A percentile compares a stretch with the other conserved stretches of the same genome.
Evolutionary conservation across 2,888 invertebrate genomes (phyloP).

Genomic region (Stomorhina lunata): DNA sequence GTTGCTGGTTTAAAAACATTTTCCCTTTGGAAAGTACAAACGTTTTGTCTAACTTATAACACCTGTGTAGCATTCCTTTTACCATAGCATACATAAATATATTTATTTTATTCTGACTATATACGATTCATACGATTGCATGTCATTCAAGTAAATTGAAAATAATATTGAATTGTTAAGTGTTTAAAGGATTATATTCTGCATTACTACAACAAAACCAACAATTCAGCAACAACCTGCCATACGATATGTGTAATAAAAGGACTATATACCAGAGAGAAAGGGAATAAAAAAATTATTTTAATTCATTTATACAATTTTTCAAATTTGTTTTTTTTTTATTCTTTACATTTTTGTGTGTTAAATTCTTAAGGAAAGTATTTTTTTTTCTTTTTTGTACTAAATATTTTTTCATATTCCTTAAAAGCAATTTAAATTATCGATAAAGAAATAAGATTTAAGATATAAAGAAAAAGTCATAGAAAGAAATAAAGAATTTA

Average conservation of each 20-base stretch:
- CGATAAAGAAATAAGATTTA: conserved; percentile 22
- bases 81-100: neutral
- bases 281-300: conserved; percentile 32
- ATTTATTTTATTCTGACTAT: neutral
- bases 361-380: conserved; percentile 43
- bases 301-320: conserved; percentile 55
- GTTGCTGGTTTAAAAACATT: no score
- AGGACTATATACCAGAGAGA: neutral
- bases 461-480: conserved; percentile 2
- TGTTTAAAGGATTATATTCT: conserved; percentile 64
- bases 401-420: neutral
- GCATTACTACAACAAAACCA: conserved; percentile 32
- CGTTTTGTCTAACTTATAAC: no score
- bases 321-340: neutral
- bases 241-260: conserved; percentile 15
- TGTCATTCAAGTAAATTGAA: conserved; percentile 64
- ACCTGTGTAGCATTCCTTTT: neutral
- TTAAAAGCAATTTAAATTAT: conserved; percentile 39
- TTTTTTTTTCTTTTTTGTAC: neutral
- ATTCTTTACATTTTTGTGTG: conserved; percentile 14
- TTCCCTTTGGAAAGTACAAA: no score
- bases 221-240: neutral
- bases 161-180: conserved; percentile 64
- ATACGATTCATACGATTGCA: conserved; percentile 47
- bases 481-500: neutral